Evolutionary conservation across 2,113 vertebrate genomes (phyloP).

Genomic region (Epinephelus lanceolatus): DNA sequence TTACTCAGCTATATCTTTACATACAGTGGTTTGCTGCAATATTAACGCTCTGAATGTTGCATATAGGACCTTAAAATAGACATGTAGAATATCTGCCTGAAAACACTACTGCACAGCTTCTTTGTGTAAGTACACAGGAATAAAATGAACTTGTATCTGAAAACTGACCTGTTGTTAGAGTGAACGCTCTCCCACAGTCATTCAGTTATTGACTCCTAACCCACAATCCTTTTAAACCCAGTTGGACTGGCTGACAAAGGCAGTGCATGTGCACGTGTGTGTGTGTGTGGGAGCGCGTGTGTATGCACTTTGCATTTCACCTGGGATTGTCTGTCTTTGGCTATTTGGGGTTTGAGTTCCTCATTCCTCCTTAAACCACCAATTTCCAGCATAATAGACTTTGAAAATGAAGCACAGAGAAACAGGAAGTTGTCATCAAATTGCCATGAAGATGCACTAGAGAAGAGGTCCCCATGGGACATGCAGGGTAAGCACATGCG

Average conservation of each 20-base stretch:
- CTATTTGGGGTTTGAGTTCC: not conserved
- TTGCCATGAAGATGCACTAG: not conserved
- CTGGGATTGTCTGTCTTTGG: conserved; percentile 1
- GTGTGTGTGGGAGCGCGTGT: not conserved
- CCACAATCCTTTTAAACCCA: not conserved
- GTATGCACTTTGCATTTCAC: conserved; percentile 10
- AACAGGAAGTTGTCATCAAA: conserved; percentile 26
- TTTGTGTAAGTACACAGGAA: not conserved
- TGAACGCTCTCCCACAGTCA: conserved; percentile 16
- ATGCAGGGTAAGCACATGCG: not conserved
- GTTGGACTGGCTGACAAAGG: not conserved
- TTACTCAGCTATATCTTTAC: too few species aligned
- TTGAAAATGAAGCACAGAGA: not conserved
- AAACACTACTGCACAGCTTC: not conserved
- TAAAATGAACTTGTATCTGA: not conserved
- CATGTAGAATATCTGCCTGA: too few species aligned
- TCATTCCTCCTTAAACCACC: not conserved
- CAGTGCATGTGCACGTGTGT: not conserved
- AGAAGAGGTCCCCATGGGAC: not conserved
- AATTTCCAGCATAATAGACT: not conserved
- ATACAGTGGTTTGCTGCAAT: too few species aligned
- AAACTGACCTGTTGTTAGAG: too few species aligned
- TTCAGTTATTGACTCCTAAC: not conserved
- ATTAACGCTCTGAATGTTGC: too few species aligned
- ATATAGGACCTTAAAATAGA: too few species aligned